These are phyloP conservation scores for Boloria selene DNA, from an alignment of 2,888 invertebrate genomes.

Conservation along the genomic window DNA sequence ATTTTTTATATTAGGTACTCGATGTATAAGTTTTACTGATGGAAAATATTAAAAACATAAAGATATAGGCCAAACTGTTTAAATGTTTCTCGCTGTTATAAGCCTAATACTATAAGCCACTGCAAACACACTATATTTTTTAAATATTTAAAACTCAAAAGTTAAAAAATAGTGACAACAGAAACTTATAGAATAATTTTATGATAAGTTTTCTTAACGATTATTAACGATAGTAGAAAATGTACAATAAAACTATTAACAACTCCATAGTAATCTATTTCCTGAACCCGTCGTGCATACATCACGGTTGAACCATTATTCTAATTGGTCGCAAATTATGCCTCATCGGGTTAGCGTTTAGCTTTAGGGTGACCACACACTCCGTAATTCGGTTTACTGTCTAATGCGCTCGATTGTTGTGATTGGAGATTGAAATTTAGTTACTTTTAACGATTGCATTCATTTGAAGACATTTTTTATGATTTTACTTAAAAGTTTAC, in stretches of 20 bases:
- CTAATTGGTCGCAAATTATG: constrained; percentile 83
- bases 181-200: neutral
- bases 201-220: neutral
- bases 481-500: neutral
- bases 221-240: neutral
- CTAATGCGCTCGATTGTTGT: constrained; percentile 57
- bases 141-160: too few species aligned
- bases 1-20: too few species aligned
- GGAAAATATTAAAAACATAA: too few species aligned
- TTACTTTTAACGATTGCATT: constrained; percentile 35
- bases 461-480: neutral
- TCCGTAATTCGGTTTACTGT: constrained; percentile 67
- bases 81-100: too few species aligned
- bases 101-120: too few species aligned
- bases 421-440: constrained; percentile 51
- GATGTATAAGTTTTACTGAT: too few species aligned
- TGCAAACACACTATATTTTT: too few species aligned
- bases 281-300: constrained; percentile 70
- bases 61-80: too few species aligned
- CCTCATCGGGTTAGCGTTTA: constrained; percentile 80
- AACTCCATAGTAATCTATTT: constrained; percentile 48
- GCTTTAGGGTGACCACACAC: constrained; percentile 53
- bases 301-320: constrained; percentile 79
- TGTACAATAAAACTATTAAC: neutral
- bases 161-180: neutral